Evolutionary conservation across 1,140 invertebrate species (phyloP).

Genomic region (Neoseiulus cucumeris): DNA sequence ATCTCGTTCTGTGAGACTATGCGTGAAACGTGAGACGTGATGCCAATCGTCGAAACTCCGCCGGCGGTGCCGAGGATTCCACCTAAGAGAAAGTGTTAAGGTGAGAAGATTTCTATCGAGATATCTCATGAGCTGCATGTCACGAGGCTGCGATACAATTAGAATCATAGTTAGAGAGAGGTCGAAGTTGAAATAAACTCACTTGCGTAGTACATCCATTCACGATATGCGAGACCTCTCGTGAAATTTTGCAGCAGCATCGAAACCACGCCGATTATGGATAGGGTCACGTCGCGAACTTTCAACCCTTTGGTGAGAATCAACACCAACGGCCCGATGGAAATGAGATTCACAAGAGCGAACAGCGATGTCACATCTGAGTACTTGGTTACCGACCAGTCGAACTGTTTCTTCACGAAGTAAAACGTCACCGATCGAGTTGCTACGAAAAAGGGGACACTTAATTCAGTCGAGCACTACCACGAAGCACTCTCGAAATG

Average conservation of each 20-base stretch:
- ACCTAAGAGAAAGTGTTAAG: not conserved
- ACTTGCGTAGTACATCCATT: constrained; percentile 10
- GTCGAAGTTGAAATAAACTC: too few relatives aligned
- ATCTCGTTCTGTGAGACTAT: not conserved
- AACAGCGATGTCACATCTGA: not conserved
- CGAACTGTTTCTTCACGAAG: constrained; percentile 10
- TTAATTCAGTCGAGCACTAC: too few relatives aligned
- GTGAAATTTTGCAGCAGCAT: constrained; percentile 10
- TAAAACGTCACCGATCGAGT: not conserved
- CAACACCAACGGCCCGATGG: not conserved
- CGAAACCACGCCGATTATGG: not conserved
- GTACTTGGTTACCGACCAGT: not conserved
- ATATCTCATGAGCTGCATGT: too few relatives aligned
- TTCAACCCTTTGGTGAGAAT: not conserved
- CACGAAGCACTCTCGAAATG: too few relatives aligned
- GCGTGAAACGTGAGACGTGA: not conserved
- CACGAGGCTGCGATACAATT: too few relatives aligned
- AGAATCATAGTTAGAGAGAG: too few relatives aligned
- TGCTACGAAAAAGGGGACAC: not conserved
- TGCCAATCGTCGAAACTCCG: constrained; percentile 6
- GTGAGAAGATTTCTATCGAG: too few relatives aligned
- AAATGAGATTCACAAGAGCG: not conserved
- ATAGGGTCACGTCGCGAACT: not conserved
- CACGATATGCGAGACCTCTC: not conserved
- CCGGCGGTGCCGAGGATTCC: not conserved